phyloP scores from a whole-genome alignment of 2,797 vertebrate genomes.

The Phyllotis vaccarum region DNA sequence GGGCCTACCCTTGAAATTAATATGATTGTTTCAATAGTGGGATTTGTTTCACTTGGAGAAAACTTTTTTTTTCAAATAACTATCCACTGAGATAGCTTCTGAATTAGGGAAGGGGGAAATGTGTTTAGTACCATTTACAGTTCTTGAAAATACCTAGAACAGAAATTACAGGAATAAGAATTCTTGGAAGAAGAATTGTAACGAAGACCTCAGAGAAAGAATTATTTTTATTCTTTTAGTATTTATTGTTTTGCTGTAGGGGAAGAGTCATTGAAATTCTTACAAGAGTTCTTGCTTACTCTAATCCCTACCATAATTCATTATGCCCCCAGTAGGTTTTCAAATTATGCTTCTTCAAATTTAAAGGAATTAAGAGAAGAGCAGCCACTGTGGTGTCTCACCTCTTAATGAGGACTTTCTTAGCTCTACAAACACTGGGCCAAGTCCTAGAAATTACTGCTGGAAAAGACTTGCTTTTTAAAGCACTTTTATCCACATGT shows the following conservation, averaged over 20 bases:
- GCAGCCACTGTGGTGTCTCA: conserved; percentile 11
- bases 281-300: neutral
- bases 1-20: too few relatives aligned
- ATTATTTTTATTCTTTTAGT: neutral
- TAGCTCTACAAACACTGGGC: conserved; percentile 48
- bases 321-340: neutral
- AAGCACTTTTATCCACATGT: conserved; percentile 38
- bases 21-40: neutral
- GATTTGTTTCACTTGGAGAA: neutral
- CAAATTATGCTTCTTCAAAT: conserved; percentile 3
- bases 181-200: neutral
- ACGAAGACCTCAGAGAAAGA: neutral
- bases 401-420: conserved; percentile 60
- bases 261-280: neutral
- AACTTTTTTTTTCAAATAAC: neutral
- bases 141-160: neutral
- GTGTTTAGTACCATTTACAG: too few relatives aligned
- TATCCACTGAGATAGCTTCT: neutral
- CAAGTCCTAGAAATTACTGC: conserved; percentile 55
- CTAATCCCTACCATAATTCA: conserved; percentile 21
- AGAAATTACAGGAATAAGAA: neutral
- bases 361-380: conserved; percentile 59
- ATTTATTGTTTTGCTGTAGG: neutral
- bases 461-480: conserved; percentile 46
- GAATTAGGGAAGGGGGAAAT: neutral